Conservation (phyloP, 1,140 invertebrate species). For the Diploscapter pachys region DNA sequence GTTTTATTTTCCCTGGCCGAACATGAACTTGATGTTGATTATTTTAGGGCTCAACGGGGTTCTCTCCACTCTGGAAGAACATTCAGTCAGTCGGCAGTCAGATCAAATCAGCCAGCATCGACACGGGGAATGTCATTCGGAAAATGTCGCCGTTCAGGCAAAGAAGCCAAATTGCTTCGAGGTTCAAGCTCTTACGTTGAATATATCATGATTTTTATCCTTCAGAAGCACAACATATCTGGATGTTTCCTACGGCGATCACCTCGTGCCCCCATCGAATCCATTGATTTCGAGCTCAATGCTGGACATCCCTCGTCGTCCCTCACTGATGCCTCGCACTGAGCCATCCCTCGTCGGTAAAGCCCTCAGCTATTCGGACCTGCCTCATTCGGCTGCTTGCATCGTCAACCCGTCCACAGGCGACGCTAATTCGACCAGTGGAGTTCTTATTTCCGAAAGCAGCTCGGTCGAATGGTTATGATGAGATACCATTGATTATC, state of each 20-base stretch:
- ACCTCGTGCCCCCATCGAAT: conserved; percentile 12
- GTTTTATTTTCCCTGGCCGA: too few relatives aligned
- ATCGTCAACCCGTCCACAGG: too few relatives aligned
- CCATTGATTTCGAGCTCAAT: conserved; percentile 4
- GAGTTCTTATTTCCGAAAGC: too few relatives aligned
- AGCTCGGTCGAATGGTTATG: too few relatives aligned
- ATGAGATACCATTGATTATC: too few relatives aligned
- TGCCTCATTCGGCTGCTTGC: not conserved
- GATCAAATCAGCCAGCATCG: conserved; percentile 43
- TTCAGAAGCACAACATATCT: conserved; percentile 17
- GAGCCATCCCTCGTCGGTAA: conserved; percentile 24
- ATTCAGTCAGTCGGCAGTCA: conserved; percentile 45
- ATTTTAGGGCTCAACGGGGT: not conserved
- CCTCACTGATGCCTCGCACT: conserved; percentile 12
- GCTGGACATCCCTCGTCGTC: conserved; percentile 19
- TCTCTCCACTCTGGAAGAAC: conserved; percentile 33
- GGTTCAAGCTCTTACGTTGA: conserved; percentile 2
- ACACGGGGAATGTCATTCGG: conserved; percentile 29
- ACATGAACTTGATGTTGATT: too few relatives aligned
- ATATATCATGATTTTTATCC: not conserved
- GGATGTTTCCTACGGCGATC: conserved; percentile 10
- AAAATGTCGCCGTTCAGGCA: conserved; percentile 18
- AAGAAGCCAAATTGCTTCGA: conserved; percentile 19
- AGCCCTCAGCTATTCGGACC: conserved; percentile 15
- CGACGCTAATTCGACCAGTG: too few relatives aligned